Percentiles rank a stretch among this genome's conserved stretches.
These are phyloP conservation scores for Lepidochitona cinerea DNA, from an alignment of 2,888 invertebrate species.

Conservation along the genomic window DNA sequence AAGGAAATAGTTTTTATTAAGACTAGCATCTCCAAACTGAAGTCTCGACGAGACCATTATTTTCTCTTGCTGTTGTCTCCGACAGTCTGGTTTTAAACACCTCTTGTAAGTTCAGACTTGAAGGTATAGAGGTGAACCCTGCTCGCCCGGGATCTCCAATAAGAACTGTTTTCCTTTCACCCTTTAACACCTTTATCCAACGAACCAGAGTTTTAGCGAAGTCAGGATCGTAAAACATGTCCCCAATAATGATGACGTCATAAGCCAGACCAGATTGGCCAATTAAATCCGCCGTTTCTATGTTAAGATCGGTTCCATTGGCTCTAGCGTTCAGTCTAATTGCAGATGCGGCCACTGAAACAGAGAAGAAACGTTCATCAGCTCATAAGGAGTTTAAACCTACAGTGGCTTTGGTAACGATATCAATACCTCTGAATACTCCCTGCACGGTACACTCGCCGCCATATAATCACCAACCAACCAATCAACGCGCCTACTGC, in stretches of 20 bases:
- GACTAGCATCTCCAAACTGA: background rate
- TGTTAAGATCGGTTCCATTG: conserved; percentile 55
- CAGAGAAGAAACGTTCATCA: no score
- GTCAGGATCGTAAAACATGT: conserved; percentile 78
- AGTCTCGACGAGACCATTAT: background rate
- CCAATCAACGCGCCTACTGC: no score
- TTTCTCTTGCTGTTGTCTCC: background rate
- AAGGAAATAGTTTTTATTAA: no score
- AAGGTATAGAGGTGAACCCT: conserved; percentile 22
- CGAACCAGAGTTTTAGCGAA: conserved; percentile 43
- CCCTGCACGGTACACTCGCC: no score
- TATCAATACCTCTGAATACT: no score
- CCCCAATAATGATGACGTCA: conserved; percentile 79
- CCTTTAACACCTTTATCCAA: conserved; percentile 42
- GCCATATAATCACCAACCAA: no score
- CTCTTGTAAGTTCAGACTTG: background rate
- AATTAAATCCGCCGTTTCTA: conserved; percentile 77
- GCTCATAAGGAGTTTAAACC: no score
- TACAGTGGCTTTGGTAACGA: no score
- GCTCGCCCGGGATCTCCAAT: conserved; percentile 65
- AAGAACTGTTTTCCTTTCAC: conserved; percentile 35
- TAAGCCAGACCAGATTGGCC: conserved; percentile 58
- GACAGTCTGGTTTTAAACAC: background rate
- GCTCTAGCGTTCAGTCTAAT: conserved; percentile 54
- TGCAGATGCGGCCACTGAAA: conserved; percentile 63